Conservation (phyloP, 1,140 invertebrate species). For the Trypoxylus dichotomus region DNA sequence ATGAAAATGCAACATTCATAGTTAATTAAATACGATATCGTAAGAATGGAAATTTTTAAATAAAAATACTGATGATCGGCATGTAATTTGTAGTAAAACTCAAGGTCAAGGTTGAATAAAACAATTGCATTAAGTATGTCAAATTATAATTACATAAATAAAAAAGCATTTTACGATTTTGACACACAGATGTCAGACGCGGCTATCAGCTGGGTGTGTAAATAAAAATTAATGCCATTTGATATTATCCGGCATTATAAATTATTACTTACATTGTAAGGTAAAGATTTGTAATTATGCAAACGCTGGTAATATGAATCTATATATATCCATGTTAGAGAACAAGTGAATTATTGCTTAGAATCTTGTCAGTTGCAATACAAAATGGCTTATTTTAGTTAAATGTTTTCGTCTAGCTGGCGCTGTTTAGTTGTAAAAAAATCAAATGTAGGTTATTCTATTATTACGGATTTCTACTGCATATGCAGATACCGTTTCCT, state of each 20-base stretch:
- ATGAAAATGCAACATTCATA: constrained; percentile 33
- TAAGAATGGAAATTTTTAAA: neutral
- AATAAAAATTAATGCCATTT: constrained; percentile 1
- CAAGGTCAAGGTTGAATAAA: constrained; percentile 25
- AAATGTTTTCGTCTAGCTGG: constrained; percentile 29
- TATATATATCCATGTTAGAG: neutral
- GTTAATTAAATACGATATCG: neutral
- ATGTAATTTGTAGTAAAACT: neutral
- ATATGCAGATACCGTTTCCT: neutral
- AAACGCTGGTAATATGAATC: neutral
- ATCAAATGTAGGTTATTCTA: neutral
- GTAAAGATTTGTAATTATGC: neutral
- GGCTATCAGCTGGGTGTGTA: constrained; percentile 17
- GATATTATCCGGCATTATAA: neutral
- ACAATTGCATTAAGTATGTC: neutral
- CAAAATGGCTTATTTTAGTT: constrained; percentile 30
- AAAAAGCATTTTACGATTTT: constrained; percentile 16
- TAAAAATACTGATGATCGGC: neutral
- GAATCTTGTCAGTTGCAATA: neutral
- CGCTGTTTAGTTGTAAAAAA: constrained; percentile 16
- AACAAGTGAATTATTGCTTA: constrained; percentile 24
- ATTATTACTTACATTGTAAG: neutral
- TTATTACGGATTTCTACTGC: neutral
- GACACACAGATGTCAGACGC: constrained; percentile 24
- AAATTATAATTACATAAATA: constrained; percentile 28